Percentiles rank a stretch among this genome's conserved stretches.
Evolutionary conservation across 2,113 vertebrate genomes (phyloP).

Genomic region (Gymnobelideus leadbeateri): DNA sequence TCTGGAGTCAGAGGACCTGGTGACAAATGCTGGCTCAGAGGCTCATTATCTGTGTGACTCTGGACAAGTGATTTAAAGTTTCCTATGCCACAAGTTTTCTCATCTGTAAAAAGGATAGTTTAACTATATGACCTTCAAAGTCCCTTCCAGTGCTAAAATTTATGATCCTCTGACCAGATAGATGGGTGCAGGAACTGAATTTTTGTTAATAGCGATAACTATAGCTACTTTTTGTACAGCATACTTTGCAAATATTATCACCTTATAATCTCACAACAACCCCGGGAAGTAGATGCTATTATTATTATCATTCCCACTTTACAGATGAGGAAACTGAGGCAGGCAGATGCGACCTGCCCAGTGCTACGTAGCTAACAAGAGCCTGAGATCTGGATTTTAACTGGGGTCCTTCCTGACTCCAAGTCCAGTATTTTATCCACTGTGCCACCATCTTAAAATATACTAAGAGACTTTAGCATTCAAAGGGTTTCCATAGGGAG

Average conservation of each 20-base stretch:
- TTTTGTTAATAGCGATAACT: neutral
- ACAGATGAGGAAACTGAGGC: neutral
- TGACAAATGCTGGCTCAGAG: neutral
- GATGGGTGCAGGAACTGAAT: neutral
- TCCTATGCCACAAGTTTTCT: neutral
- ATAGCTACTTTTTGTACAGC: neutral
- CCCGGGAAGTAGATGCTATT: neutral
- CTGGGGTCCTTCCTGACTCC: neutral
- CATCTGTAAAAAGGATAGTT: neutral
- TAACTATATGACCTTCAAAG: neutral
- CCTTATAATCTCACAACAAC: neutral
- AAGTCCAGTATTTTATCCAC: neutral
- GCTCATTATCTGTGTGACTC: neutral
- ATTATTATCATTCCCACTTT: neutral
- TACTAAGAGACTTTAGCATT: neutral
- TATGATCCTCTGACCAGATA: neutral
- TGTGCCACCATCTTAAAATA: neutral
- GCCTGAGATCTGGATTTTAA: neutral
- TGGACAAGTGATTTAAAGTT: constrained; percentile 13
- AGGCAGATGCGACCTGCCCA: neutral
- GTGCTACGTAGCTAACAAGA: neutral
- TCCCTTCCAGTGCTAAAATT: neutral
- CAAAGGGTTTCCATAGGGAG: neutral
- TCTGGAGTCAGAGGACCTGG: neutral
- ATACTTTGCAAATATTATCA: neutral